Conservation (phyloP, 2,888 invertebrate species). For the Aphodius granarius region DNA sequence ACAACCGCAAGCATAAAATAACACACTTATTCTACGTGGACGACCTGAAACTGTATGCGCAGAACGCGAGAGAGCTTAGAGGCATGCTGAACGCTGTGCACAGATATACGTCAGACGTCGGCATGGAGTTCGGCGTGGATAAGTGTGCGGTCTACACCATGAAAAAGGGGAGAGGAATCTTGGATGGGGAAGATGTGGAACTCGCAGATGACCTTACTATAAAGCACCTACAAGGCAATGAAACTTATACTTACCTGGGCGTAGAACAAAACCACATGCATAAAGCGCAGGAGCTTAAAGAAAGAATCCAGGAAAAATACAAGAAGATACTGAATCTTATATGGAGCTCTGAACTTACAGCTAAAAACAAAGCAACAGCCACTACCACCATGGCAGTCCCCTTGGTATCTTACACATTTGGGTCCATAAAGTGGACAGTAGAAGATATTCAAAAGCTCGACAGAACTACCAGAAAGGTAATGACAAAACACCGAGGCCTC, state of each 20-base stretch:
- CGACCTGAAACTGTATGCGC: slow-evolving; percentile 24
- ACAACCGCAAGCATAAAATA: too few relatives aligned
- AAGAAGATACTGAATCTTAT: not conserved
- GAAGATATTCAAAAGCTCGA: too few relatives aligned
- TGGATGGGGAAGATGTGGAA: not conserved
- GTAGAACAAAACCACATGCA: not conserved
- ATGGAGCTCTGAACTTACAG: not conserved
- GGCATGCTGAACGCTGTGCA: slow-evolving; percentile 11
- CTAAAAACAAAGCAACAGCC: too few relatives aligned
- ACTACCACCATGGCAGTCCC: too few relatives aligned
- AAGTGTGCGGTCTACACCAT: slow-evolving; percentile 22
- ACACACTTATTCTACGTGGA: slow-evolving; percentile 17
- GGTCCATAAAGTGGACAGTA: too few relatives aligned
- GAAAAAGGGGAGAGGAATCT: not conserved
- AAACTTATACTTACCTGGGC: not conserved
- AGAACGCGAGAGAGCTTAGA: slow-evolving; percentile 9
- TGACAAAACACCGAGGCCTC: too few relatives aligned
- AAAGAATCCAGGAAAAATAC: not conserved
- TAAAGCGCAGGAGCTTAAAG: not conserved
- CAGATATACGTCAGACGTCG: slow-evolving; percentile 16
- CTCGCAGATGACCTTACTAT: not conserved
- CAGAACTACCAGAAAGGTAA: too few relatives aligned
- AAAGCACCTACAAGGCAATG: not conserved
- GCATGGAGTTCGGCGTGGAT: too few relatives aligned
- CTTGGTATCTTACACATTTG: too few relatives aligned